A percentile compares a stretch with the other conserved stretches of the same genome.
Conservation (phyloP, 2,888 invertebrate species). For the Agriopis aurantiaria region DNA sequence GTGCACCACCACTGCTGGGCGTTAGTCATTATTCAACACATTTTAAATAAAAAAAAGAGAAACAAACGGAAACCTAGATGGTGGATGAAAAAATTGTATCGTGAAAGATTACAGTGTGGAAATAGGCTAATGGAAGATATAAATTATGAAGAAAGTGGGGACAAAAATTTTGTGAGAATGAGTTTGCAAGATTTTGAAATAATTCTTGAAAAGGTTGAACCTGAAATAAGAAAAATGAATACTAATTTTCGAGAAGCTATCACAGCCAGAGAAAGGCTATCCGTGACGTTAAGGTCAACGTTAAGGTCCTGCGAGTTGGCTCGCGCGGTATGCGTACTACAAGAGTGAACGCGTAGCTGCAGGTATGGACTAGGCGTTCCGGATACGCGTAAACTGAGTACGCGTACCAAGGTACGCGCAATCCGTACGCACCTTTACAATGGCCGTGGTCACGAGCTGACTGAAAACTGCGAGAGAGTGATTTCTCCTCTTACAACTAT, state of each 20-base stretch:
- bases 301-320: too few species aligned
- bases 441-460: too few species aligned
- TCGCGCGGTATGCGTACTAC: slow-evolving; percentile 37
- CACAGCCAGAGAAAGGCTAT: slow-evolving; percentile 30
- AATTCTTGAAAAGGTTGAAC: slow-evolving; percentile 42
- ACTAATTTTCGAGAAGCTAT: slow-evolving; percentile 37
- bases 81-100: slow-evolving; percentile 46
- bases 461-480: too few species aligned
- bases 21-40: slow-evolving; percentile 44
- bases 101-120: slow-evolving; percentile 42
- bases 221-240: slow-evolving; percentile 39
- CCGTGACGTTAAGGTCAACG: slow-evolving; percentile 32
- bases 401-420: slow-evolving; percentile 42
- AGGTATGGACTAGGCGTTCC: slow-evolving; percentile 43
- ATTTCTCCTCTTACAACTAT: too few species aligned
- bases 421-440: slow-evolving; percentile 37
- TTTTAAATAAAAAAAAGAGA: slow-evolving; percentile 45
- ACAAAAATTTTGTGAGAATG: slow-evolving; percentile 44
- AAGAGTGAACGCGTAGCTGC: slow-evolving; percentile 44
- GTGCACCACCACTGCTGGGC: slow-evolving; percentile 47
- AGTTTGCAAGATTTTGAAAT: slow-evolving; percentile 41
- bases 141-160: slow-evolving; percentile 32
- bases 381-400: slow-evolving; percentile 41
- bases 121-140: slow-evolving; percentile 38
- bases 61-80: slow-evolving; percentile 47